Percentiles rank a stretch among this genome's conserved stretches.
phyloP scores from a whole-genome alignment of 2,113 vertebrate genomes.

The Phoxinus phoxinus region DNA sequence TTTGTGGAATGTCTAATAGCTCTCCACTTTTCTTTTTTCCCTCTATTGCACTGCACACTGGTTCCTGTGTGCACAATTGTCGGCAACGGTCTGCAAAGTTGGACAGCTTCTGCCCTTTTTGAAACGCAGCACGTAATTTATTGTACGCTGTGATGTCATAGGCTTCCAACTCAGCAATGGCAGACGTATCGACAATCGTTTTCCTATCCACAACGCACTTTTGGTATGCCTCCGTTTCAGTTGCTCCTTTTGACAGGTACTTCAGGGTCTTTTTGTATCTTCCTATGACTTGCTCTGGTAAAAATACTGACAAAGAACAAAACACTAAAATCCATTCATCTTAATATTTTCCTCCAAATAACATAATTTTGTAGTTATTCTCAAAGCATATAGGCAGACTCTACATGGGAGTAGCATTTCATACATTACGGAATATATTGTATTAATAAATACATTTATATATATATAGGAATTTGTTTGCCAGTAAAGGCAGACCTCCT shows the following conservation, averaged over 20 bases:
- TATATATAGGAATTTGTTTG: not conserved
- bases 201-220: not conserved
- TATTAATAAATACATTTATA: not conserved
- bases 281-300: not conserved
- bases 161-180: not conserved
- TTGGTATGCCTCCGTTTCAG: not conserved
- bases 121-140: not conserved
- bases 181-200: not conserved
- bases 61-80: not conserved
- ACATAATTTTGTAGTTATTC: not conserved
- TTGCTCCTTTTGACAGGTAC: not conserved
- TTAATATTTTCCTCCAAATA: not conserved
- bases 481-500: not conserved
- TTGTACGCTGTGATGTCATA: not conserved
- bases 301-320: constrained; percentile 10
- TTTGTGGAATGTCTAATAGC: not conserved
- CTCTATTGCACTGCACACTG: not conserved
- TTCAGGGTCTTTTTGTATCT: not conserved
- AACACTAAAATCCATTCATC: not conserved
- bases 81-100: not conserved
- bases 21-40: not conserved
- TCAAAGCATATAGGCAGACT: not conserved
- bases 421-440: not conserved
- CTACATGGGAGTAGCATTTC: not conserved
- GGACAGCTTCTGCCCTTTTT: not conserved